Conservation (phyloP, 2,888 invertebrate genomes). For the Drosophila gaucha region DNA sequence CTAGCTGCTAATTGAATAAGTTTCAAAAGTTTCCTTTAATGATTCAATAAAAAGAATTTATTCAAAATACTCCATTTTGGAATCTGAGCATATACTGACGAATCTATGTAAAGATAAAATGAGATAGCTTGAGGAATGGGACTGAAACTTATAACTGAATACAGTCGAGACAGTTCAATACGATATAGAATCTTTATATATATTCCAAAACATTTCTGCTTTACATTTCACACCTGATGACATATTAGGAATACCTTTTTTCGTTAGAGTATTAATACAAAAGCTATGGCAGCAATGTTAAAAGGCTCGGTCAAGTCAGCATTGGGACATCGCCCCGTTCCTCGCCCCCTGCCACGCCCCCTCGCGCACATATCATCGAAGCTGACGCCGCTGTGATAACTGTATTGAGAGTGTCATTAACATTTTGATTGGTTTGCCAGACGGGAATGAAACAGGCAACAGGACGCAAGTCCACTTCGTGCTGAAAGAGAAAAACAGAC, state of each 20-base stretch:
- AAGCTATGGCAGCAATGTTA: conserved; percentile 45
- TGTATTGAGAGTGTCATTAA: conserved; percentile 85
- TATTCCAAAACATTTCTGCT: too few species aligned
- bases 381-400: conserved; percentile 72
- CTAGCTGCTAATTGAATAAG: too few species aligned
- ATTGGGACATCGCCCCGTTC: conserved; percentile 1
- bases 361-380: conserved; percentile 19
- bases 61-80: too few species aligned
- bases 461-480: conserved; percentile 16
- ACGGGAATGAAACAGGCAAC: conserved; percentile 3
- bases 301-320: conserved; percentile 69
- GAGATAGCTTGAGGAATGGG: too few species aligned
- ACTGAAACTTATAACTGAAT: too few species aligned
- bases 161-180: too few species aligned
- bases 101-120: too few species aligned
- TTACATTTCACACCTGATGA: too few species aligned
- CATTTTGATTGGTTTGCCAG: conserved; percentile 81
- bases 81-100: too few species aligned
- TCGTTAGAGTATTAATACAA: background rate
- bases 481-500: conserved; percentile 14
- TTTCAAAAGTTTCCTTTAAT: too few species aligned
- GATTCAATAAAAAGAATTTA: too few species aligned
- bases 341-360: background rate
- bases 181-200: too few species aligned
- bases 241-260: background rate